phyloP scores from a whole-genome alignment of 2,888 invertebrate species.

The Diplolepis rosae region DNA sequence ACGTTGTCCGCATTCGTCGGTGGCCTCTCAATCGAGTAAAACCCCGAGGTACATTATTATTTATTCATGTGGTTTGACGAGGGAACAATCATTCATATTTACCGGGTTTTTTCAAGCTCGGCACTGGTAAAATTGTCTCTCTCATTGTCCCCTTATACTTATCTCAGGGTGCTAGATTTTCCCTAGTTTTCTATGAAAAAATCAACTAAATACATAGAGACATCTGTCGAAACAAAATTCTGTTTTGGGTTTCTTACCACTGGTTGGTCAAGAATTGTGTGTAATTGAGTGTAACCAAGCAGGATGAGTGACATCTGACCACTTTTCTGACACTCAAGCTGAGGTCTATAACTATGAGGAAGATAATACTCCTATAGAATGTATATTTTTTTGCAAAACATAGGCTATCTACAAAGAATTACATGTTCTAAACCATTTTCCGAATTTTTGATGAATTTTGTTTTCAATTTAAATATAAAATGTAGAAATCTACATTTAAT shows the following conservation, averaged over 20 bases:
- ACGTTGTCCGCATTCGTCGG: conserved; percentile 9
- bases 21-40: neutral
- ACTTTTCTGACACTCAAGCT: conserved; percentile 7
- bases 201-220: conserved; percentile 53
- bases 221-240: conserved; percentile 53
- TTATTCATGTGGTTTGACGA: conserved; percentile 70
- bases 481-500: too few relatives aligned
- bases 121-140: conserved; percentile 58
- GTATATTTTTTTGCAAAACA: neutral
- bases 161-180: conserved; percentile 52
- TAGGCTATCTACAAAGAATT: too few relatives aligned
- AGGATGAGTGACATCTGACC: neutral
- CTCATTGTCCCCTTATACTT: conserved; percentile 57
- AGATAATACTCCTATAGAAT: neutral
- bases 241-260: conserved; percentile 2
- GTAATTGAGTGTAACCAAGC: neutral
- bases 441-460: too few relatives aligned
- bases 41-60: conserved; percentile 58
- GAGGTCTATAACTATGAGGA: neutral
- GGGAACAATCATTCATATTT: conserved; percentile 63
- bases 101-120: conserved; percentile 55
- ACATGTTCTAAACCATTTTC: too few relatives aligned
- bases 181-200: conserved; percentile 51
- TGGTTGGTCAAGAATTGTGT: neutral
- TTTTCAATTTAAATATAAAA: too few relatives aligned